Conservation (phyloP, 2,797 vertebrate species). For the Prionace glauca region DNA sequence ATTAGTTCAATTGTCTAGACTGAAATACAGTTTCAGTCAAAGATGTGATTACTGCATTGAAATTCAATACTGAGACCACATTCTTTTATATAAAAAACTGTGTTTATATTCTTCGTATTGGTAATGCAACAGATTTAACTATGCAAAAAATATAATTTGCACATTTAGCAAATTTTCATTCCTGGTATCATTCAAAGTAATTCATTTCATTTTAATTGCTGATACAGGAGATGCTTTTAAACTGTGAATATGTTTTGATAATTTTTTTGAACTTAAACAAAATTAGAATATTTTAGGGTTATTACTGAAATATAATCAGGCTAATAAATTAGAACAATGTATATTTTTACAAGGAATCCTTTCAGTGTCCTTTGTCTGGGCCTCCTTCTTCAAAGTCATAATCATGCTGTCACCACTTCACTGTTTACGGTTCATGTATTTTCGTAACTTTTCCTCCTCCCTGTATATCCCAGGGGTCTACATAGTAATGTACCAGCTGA, state of each 20-base stretch:
- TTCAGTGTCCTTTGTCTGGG: not conserved
- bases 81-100: not conserved
- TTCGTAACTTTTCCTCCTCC: slow-evolving; percentile 19
- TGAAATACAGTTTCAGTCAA: not conserved
- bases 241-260: not conserved
- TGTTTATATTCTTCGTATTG: not conserved
- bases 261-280: not conserved
- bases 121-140: slow-evolving; percentile 12
- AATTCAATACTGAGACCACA: slow-evolving; percentile 20
- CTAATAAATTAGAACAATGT: not conserved
- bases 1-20: slow-evolving; percentile 16
- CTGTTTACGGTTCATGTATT: slow-evolving; percentile 32
- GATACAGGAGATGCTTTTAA: not conserved
- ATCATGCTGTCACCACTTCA: slow-evolving; percentile 8
- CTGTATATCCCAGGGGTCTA: slow-evolving; percentile 13
- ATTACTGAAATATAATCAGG: not conserved
- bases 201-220: not conserved
- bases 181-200: not conserved
- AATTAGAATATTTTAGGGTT: not conserved
- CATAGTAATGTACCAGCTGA: slow-evolving; percentile 22
- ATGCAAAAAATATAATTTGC: not conserved
- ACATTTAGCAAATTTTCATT: not conserved
- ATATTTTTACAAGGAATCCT: not conserved
- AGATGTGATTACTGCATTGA: not conserved
- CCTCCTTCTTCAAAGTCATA: not conserved